Evolutionary conservation across 2,888 invertebrate species (phyloP), one percentile per base, ranked within the genome.

Genomic region (Sinelater perroti): DNA sequence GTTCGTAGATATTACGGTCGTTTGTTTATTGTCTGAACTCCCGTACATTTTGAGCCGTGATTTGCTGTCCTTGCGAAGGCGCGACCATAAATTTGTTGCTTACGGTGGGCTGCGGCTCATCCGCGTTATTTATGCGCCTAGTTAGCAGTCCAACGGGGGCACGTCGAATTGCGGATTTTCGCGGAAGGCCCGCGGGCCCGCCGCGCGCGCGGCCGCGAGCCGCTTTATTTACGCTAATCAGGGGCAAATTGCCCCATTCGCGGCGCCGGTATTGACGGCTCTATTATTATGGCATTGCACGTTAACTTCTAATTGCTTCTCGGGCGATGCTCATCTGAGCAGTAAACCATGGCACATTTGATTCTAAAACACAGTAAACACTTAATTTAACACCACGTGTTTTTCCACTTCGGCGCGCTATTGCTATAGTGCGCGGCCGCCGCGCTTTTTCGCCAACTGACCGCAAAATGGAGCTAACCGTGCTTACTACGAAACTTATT

Each of bases 1-100:
- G 56, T 56, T 56, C 42, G 47, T 56, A 56, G 56, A 56, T 56
- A 56, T 49, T 49, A 33, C 49, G 16, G 49, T 56, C 40, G 56
- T 56, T 56, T 56, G 49, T 56, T 56, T 56, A 56, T 56, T 49
- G 33, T 31, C 20, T 49, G 42, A 49, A 47, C 47, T 49, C 33
- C 49, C 50, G 49, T 56, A 33, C 56, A 35, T 55, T 56, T 56
- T 55, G 31, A 55, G 49, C 49, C 35, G 47, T 55, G 55, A 55
- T 55, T 55, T 55, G 56, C 49, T 47, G 49, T 26, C 46, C 50
- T 52, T 45, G 42, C 13, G 45, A 45, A 36, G 44, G 36, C 45
- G 50, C 42, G 50, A 51, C 50, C 42, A 51, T 51, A 51, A 51
- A 51, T 51, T 51, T 51, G 50, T 51, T 38, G 8, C 50, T 51